A percentile compares a stretch with the other conserved stretches of the same genome.
Evolutionary conservation across 2,888 invertebrate genomes (phyloP).

Genomic region (Chelonus formosanus): DNA sequence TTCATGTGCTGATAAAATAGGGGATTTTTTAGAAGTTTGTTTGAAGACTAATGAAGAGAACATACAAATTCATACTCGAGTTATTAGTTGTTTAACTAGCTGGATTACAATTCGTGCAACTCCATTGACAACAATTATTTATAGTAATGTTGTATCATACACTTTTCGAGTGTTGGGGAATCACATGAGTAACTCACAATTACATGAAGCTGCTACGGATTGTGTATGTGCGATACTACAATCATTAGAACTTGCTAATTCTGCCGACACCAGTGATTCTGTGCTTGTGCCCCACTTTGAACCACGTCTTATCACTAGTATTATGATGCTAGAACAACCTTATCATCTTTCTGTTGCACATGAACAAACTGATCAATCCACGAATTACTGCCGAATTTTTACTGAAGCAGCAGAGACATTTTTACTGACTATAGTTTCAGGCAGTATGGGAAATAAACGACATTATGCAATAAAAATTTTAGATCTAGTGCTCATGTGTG

Average conservation of each 20-base stretch:
- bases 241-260: constrained; percentile 73
- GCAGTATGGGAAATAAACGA: constrained; percentile 70
- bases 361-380: constrained; percentile 93
- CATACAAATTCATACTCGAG: constrained; percentile 75
- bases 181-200: constrained; percentile 69
- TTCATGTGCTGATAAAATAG: constrained; percentile 78
- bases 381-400: constrained; percentile 94
- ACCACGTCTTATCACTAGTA: constrained; percentile 81
- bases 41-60: constrained; percentile 73
- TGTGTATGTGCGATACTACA: constrained; percentile 88
- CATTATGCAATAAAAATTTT: constrained; percentile 86
- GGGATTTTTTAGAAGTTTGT: constrained; percentile 82
- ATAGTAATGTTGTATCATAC: constrained; percentile 77
- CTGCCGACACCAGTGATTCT: not conserved
- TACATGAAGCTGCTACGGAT: constrained; percentile 92
- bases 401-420: constrained; percentile 94
- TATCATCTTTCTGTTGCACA: constrained; percentile 92
- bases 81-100: constrained; percentile 87
- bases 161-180: constrained; percentile 76
- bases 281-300: constrained; percentile 74
- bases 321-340: constrained; percentile 81
- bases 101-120: constrained; percentile 90
- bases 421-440: constrained; percentile 80
- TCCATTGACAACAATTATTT: constrained; percentile 76
- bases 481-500: constrained; percentile 89